A percentile compares a stretch with the other conserved stretches of the same genome.
phyloP scores from a whole-genome alignment of 2,113 vertebrate species.

The Acrocephalus arundinaceus region DNA sequence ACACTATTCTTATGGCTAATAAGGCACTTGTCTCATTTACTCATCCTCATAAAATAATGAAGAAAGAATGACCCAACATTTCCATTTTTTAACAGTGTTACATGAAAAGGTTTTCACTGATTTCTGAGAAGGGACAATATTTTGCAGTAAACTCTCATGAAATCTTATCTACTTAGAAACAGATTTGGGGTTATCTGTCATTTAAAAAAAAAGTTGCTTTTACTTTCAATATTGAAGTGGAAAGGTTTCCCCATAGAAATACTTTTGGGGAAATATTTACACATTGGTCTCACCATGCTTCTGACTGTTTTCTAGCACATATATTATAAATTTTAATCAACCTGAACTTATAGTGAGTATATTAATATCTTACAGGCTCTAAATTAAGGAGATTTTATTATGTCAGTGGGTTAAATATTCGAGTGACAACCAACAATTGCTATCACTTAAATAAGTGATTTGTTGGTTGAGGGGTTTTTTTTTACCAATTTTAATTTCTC shows the following conservation, averaged over 20 bases:
- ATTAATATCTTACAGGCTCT: not conserved
- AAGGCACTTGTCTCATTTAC: not conserved
- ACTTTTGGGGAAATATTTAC: not conserved
- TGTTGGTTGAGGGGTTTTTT: fast-evolving
- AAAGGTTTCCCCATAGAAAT: not conserved
- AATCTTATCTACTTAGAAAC: not conserved
- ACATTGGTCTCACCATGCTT: not conserved
- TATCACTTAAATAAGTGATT: not conserved
- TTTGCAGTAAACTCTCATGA: not conserved
- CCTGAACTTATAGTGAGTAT: not conserved
- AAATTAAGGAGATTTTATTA: not conserved
- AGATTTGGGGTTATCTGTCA: not conserved
- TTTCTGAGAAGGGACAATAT: not conserved
- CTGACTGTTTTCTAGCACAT: not conserved
- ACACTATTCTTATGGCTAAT: not conserved
- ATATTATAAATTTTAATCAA: not conserved
- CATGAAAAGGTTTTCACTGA: not conserved
- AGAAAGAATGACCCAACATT: not conserved
- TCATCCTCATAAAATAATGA: not conserved
- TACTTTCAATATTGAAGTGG: not conserved
- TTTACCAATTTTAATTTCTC: not conserved
- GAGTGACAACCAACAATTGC: not conserved
- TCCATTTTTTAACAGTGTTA: not conserved
- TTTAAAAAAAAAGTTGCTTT: not conserved
- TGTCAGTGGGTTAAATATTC: not conserved